phyloP scores from a whole-genome alignment of 30 jellyfish, hydroid and myxozoan genomes.

The Turritopsis rubra region DNA sequence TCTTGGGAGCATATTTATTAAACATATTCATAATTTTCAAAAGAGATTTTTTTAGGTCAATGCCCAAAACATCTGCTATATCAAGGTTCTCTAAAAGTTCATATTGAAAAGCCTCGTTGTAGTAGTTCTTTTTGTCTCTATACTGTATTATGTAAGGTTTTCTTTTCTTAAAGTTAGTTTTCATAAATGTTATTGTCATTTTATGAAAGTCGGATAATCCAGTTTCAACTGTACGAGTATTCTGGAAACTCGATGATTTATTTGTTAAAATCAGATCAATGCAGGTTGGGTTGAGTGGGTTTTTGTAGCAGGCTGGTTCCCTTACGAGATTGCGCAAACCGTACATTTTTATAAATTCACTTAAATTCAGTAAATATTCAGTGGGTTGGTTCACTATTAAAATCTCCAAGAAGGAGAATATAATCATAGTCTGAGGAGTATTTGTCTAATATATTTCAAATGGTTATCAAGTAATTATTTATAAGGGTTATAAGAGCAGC shows the following conservation, averaged over 20 bases:
- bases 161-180: background rate
- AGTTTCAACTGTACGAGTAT: background rate
- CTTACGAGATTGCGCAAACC: background rate
- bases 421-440: background rate
- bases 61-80: too few relatives aligned
- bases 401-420: background rate
- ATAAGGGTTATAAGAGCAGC: too few relatives aligned
- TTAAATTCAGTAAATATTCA: too few relatives aligned
- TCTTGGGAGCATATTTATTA: background rate
- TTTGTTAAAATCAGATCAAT: background rate
- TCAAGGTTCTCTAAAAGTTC: too few relatives aligned
- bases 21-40: background rate
- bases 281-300: background rate
- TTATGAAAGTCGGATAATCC: background rate
- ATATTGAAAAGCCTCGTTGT: too few relatives aligned
- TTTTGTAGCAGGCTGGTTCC: background rate
- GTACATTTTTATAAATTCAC: background rate
- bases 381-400: background rate
- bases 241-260: background rate
- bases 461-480: too few relatives aligned
- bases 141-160: background rate
- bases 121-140: background rate
- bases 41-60: too few relatives aligned
- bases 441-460: too few relatives aligned
- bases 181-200: background rate